These are phyloP conservation scores for Sarcophaga carnaria DNA, from an alignment of 2,888 invertebrate genomes.

Conservation along the genomic window DNA sequence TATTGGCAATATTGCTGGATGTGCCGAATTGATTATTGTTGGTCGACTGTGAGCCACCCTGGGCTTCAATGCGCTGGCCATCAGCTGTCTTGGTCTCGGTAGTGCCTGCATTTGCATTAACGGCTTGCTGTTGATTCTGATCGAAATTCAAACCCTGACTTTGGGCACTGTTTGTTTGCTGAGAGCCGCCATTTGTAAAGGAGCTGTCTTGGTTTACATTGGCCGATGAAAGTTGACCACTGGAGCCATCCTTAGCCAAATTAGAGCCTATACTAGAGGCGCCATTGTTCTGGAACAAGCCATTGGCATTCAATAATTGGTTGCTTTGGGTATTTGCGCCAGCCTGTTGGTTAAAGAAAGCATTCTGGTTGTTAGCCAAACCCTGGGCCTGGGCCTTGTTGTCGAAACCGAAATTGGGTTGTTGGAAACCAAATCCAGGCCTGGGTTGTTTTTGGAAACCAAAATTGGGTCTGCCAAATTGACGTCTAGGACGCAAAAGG, in stretches of 20 bases:
- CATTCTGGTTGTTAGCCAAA: conserved; percentile 71
- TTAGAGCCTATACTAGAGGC: conserved; percentile 80
- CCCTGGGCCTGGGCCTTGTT: conserved; percentile 74
- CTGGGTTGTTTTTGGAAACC: conserved; percentile 42
- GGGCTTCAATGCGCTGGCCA: conserved; percentile 73
- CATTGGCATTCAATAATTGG: conserved; percentile 70
- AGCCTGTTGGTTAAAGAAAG: conserved; percentile 77
- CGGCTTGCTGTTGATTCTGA: conserved; percentile 75
- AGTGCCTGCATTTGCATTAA: conserved; percentile 78
- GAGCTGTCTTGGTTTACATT: conserved; percentile 77
- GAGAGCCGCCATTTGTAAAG: conserved; percentile 71
- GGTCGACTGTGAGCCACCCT: conserved; percentile 76
- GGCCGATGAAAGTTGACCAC: conserved; percentile 79
- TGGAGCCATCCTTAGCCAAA: conserved; percentile 77
- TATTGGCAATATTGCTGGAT: conserved; percentile 77
- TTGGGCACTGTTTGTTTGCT: conserved; percentile 76
- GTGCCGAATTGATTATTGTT: conserved; percentile 76
- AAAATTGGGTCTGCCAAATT: conserved; percentile 64
- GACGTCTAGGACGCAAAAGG: conserved; percentile 64
- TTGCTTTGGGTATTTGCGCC: conserved; percentile 77
- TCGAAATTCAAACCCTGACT: conserved; percentile 79
- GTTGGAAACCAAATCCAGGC: conserved; percentile 24
- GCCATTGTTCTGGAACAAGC: conserved; percentile 73
- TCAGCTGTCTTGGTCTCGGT: conserved; percentile 71
- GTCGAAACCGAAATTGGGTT: conserved; percentile 23